Evolutionary conservation across 1,140 invertebrate genomes (phyloP).

Genomic region (Drosophila chauvacae): DNA sequence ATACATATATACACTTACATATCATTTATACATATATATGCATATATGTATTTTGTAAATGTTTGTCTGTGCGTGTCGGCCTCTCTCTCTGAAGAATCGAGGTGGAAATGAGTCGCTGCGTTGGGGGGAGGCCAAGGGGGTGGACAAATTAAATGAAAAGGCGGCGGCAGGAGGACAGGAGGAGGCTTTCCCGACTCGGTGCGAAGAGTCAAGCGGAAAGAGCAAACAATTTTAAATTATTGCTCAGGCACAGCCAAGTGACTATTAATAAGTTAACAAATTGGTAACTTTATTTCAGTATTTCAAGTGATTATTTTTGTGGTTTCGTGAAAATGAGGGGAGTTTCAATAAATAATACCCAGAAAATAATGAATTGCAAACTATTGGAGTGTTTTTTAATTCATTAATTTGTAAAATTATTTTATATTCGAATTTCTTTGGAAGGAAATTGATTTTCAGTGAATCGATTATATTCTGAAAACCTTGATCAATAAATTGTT

Average conservation of each 20-base stretch:
- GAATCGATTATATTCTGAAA: too few species aligned
- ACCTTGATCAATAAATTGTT: too few species aligned
- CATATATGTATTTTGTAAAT: conserved; percentile 27
- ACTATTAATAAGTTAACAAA: conserved; percentile 45
- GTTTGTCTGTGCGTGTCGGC: conserved; percentile 42
- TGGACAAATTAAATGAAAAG: conserved; percentile 7
- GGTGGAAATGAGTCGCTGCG: conserved; percentile 41
- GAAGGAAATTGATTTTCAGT: neutral
- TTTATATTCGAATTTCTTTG: too few species aligned
- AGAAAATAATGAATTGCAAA: too few species aligned
- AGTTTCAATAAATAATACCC: too few species aligned
- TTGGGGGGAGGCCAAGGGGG: neutral
- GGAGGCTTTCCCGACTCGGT: conserved; percentile 6
- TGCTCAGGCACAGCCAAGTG: conserved; percentile 39
- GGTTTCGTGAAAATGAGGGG: neutral
- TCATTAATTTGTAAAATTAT: too few species aligned
- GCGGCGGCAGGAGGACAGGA: neutral
- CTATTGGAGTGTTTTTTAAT: too few species aligned
- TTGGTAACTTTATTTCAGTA: conserved; percentile 22
- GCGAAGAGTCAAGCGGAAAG: conserved; percentile 28
- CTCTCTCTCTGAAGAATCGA: conserved; percentile 29
- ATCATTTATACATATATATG: neutral
- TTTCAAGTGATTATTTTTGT: conserved; percentile 3
- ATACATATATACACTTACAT: neutral
- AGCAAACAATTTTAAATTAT: conserved; percentile 50